Base-by-base conservation (phyloP, 1,140 invertebrate species). In the Atta colombica region DNA sequence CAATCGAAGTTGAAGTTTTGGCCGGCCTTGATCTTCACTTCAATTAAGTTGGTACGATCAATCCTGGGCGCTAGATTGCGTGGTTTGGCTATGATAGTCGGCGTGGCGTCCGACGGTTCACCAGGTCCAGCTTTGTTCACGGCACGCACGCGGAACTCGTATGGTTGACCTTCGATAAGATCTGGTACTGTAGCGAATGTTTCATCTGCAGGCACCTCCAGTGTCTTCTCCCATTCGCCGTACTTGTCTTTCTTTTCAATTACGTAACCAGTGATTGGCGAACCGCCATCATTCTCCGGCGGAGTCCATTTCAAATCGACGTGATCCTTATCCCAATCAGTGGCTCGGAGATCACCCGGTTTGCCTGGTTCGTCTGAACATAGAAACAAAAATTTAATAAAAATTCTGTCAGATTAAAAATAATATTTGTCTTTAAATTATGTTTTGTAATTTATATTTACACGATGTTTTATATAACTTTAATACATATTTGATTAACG, bases 251-350 rank as follows among this genome's bases (percentile, higher is more conserved):
- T 99, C 96, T 99, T 99, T 95, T 99, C 98, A 66, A 99, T 95
- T 65, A 99, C 95, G 93, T 99, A 99, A 18, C 97, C 97, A 31
- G 97, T 97, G 75, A 99, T 97, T 53, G 98, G 98, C 1, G 98
- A 97, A 61, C 98, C 98, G 35, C 98, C 98, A 92, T 99, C 98
- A 35, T 96, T 96, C 51, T 96, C 95, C 0, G 98, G 98, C 82
- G 98, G 97, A 7, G 96, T 97, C 98, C 98, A 99, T 90, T 97
- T 97, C 8, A 99, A 96, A 93, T 98, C 98, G 69, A 99, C 98
- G 92, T 98, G 98, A 93, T 99, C 98, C 91, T 98, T 99, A 95
- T 99, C 98, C 98, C 98, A 99, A 94, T 99, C 99, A 0, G 98
- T 98, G 39, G 99, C 97, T 93, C 98, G 97, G 8, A 99, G 97